Conservation (phyloP, 2,113 vertebrate species). For the Poeciliopsis prolifica region DNA sequence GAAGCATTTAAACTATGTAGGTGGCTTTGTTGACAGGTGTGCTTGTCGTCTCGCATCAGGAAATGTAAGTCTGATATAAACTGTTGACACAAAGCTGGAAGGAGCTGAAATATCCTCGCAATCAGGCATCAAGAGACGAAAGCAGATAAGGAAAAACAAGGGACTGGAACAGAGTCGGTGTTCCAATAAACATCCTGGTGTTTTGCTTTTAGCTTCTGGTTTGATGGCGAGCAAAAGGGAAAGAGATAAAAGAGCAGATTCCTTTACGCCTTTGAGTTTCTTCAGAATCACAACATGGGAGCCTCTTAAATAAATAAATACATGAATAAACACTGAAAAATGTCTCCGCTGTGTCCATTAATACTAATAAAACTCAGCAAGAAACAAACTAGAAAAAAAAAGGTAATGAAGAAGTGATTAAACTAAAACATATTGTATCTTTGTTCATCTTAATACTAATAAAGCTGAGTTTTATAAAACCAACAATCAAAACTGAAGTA, state of each 20-base stretch:
- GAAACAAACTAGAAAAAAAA: not conserved
- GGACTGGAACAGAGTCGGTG: not conserved
- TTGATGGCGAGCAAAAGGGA: not conserved
- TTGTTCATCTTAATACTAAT: no score
- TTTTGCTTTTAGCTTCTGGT: not conserved
- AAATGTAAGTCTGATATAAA: not conserved
- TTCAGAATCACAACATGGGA: constrained; percentile 2
- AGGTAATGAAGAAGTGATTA: no score
- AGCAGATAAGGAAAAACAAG: not conserved
- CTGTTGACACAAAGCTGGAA: constrained; percentile 17
- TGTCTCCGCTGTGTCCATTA: no score
- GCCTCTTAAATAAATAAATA: not conserved
- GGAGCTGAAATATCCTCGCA: not conserved
- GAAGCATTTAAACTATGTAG: not conserved
- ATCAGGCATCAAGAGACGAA: not conserved
- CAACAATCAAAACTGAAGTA: no score
- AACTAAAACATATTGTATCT: no score
- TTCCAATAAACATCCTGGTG: not conserved
- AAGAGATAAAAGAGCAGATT: not conserved
- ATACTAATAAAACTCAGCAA: constrained; percentile 7
- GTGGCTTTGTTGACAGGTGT: not conserved
- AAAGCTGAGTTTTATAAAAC: no score
- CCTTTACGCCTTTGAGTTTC: constrained; percentile 3
- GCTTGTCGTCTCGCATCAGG: not conserved
- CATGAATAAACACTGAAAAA: no score